These are phyloP conservation scores for Lordiphosa collinella DNA, from an alignment of 1,140 invertebrate species.

Conservation along the genomic window DNA sequence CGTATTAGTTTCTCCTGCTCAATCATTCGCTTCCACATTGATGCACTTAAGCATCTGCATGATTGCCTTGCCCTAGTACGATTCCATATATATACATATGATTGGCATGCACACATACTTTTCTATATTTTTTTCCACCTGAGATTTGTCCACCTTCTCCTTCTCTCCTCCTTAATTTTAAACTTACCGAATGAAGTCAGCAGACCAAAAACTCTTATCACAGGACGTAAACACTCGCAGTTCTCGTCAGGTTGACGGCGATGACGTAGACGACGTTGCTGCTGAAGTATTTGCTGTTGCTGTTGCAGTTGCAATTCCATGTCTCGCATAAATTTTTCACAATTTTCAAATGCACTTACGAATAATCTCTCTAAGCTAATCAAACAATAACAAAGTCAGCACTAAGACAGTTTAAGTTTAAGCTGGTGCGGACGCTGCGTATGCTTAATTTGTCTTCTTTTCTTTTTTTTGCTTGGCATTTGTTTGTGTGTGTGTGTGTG, in stretches of 20 bases:
- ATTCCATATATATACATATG: background rate
- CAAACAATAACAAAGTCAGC: slow-evolving; percentile 35
- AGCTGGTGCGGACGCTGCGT: slow-evolving; percentile 50
- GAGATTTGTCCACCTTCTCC: slow-evolving; percentile 17
- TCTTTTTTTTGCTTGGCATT: slow-evolving; percentile 28
- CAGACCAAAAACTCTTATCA: slow-evolving; percentile 77
- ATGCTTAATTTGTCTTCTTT: slow-evolving; percentile 56
- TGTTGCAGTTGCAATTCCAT: slow-evolving; percentile 44
- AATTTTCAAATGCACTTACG: background rate
- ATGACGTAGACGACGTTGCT: slow-evolving; percentile 46
- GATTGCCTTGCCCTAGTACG: background rate
- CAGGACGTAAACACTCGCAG: slow-evolving; percentile 72
- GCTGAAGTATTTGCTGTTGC: slow-evolving; percentile 37
- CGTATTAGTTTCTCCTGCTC: too few relatives aligned
- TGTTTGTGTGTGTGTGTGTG: slow-evolving; percentile 24
- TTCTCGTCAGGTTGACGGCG: slow-evolving; percentile 64
- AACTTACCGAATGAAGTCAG: slow-evolving; percentile 77
- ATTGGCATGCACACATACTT: slow-evolving; percentile 22
- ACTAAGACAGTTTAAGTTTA: slow-evolving; percentile 15
- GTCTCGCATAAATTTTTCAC: background rate
- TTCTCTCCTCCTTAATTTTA: slow-evolving; percentile 8
- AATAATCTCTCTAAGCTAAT: slow-evolving; percentile 29
- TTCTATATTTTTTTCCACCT: slow-evolving; percentile 39
- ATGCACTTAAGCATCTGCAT: too few relatives aligned
- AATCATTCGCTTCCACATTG: too few relatives aligned